Percentiles rank a stretch among this genome's conserved stretches.
These are phyloP conservation scores for Tenrec ecaudatus DNA, from an alignment of 2,113 vertebrate genomes.

Conservation along the genomic window DNA sequence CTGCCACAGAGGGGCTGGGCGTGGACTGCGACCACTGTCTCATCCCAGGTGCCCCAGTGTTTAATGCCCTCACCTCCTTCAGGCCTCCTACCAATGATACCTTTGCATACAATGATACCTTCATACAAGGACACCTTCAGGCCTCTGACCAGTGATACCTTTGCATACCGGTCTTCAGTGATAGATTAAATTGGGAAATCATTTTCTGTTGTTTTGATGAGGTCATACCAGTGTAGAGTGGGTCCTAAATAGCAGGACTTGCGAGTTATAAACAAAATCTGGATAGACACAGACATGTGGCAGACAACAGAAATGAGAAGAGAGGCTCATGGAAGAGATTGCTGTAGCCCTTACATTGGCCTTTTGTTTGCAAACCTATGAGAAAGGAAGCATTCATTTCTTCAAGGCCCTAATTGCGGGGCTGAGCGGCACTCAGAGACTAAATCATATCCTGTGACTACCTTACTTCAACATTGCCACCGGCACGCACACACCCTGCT, in stretches of 20 bases:
- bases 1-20: not conserved
- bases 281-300: not conserved
- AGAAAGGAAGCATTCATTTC: not conserved
- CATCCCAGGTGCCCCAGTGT: not conserved
- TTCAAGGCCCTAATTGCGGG: no score
- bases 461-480: not conserved
- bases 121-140: no score
- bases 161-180: not conserved
- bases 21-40: no score
- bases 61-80: not conserved
- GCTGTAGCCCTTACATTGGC: not conserved
- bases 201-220: not conserved
- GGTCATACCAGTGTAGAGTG: not conserved
- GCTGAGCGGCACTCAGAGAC: no score
- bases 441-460: not conserved
- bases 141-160: not conserved
- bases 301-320: not conserved
- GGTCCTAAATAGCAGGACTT: not conserved
- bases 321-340: not conserved
- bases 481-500: not conserved
- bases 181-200: not conserved
- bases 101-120: not conserved
- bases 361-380: not conserved
- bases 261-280: not conserved
- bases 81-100: not conserved